A percentile compares a stretch with the other conserved stretches of the same genome.
These are phyloP conservation scores for Formica aserva DNA, from an alignment of 2,888 invertebrate genomes.

Conservation along the genomic window DNA sequence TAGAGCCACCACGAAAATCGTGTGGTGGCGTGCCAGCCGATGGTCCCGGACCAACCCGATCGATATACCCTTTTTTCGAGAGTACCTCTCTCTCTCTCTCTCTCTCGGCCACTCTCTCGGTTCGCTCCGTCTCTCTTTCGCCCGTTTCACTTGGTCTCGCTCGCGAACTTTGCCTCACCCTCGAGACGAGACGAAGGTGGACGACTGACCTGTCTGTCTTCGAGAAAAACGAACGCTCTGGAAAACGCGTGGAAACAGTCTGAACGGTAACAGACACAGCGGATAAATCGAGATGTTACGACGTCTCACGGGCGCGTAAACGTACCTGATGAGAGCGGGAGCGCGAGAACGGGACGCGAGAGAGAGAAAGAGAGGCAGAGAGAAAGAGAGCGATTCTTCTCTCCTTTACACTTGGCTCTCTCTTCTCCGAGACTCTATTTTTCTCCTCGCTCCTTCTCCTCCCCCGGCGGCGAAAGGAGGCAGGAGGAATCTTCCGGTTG, in stretches of 20 bases:
- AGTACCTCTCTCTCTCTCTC: conserved; percentile 67
- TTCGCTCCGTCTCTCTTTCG: conserved; percentile 53
- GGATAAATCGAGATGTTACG: conserved; percentile 18
- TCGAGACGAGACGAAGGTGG: conserved; percentile 5
- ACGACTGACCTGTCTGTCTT: not conserved
- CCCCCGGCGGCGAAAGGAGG: conserved; percentile 61
- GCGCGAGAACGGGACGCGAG: conserved; percentile 38
- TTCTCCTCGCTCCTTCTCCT: conserved; percentile 69
- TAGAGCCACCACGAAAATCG: conserved; percentile 74
- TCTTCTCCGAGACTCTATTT: conserved; percentile 37
- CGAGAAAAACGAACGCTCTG: not conserved
- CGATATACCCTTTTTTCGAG: conserved; percentile 83
- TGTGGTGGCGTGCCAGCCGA: conserved; percentile 80
- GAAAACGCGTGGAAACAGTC: not conserved
- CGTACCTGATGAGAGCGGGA: conserved; percentile 60
- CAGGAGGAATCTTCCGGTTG: conserved; percentile 74
- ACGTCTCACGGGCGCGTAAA: conserved; percentile 36
- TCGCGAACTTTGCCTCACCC: conserved; percentile 9
- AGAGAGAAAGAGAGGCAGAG: conserved; percentile 14
- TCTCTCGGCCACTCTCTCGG: conserved; percentile 30
- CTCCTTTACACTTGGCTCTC: conserved; percentile 33
- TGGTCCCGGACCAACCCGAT: conserved; percentile 82
- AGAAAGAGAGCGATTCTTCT: conserved; percentile 15
- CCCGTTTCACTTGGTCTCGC: conserved; percentile 23
- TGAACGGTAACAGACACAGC: conserved; percentile 16